Evolutionary conservation across 2,888 invertebrate species (phyloP).

Genomic region (Cactoblastis cactorum): DNA sequence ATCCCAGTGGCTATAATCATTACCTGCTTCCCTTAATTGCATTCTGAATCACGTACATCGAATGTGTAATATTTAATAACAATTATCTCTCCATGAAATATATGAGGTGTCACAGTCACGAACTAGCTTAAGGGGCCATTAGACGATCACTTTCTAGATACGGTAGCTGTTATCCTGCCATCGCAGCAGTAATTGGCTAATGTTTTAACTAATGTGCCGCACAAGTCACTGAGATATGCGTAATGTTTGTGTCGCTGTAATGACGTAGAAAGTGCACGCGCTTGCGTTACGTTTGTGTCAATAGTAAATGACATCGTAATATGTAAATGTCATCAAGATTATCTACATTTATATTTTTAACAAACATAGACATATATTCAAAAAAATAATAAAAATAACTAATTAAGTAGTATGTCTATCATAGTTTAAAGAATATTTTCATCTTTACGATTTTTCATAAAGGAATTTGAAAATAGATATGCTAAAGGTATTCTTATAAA

Average conservation of each 20-base stretch:
- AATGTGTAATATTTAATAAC: conserved; percentile 28
- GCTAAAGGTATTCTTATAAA: no score
- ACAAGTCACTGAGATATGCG: conserved; percentile 19
- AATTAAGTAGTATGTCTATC: no score
- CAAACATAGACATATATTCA: neutral
- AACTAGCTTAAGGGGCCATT: conserved; percentile 35
- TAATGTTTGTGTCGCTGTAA: neutral
- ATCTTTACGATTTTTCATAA: no score
- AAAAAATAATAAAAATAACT: neutral
- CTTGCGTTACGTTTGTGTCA: conserved; percentile 7
- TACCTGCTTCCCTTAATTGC: conserved; percentile 3
- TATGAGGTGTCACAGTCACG: conserved; percentile 27
- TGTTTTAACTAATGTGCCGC: conserved; percentile 39
- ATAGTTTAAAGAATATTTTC: no score
- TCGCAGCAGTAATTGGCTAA: conserved; percentile 44
- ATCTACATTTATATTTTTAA: neutral
- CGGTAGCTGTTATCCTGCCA: conserved; percentile 40
- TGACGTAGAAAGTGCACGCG: conserved; percentile 17
- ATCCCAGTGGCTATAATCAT: conserved; percentile 2
- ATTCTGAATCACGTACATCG: conserved; percentile 3
- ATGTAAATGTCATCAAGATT: neutral
- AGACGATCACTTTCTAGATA: conserved; percentile 53
- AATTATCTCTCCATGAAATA: conserved; percentile 28
- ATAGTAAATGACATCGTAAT: neutral
- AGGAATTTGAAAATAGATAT: no score